Percentiles rank a stretch among this genome's conserved stretches.
Conservation (phyloP, 2,888 invertebrate species). For the Chouioia cunea region DNA sequence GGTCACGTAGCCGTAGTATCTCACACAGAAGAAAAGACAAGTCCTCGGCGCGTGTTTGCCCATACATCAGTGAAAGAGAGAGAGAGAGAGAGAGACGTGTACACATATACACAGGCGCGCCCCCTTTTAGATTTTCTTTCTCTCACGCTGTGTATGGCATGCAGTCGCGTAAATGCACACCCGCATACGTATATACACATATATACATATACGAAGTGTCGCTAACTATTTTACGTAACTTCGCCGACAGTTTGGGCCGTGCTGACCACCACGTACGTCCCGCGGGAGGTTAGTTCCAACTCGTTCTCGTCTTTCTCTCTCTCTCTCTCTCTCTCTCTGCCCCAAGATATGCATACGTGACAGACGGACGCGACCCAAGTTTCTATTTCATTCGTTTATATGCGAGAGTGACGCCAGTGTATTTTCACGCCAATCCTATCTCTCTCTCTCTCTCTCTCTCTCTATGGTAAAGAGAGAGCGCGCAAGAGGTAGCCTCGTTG, state of each 20-base stretch:
- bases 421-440: constrained; percentile 43
- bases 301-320: neutral
- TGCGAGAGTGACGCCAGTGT: constrained; percentile 15
- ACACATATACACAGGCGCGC: neutral
- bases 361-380: constrained; percentile 56
- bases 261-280: constrained; percentile 69
- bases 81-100: constrained; percentile 31
- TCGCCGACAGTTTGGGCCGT: constrained; percentile 68
- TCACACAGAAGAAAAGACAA: constrained; percentile 50
- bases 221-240: constrained; percentile 70
- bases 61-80: constrained; percentile 48
- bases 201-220: constrained; percentile 60
- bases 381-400: constrained; percentile 47
- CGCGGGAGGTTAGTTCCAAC: constrained; percentile 48
- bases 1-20: constrained; percentile 65
- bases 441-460: neutral
- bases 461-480: neutral
- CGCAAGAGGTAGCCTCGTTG: neutral
- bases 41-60: constrained; percentile 54
- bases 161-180: constrained; percentile 38
- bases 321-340: constrained; percentile 49
- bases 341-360: constrained; percentile 70
- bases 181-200: constrained; percentile 51
- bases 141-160: constrained; percentile 18
- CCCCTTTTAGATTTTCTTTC: no score